A percentile compares a stretch with the other conserved stretches of the same genome.
Evolutionary conservation across 2,113 vertebrate genomes (phyloP).

Genomic region (Himantopus leucocephalus): DNA sequence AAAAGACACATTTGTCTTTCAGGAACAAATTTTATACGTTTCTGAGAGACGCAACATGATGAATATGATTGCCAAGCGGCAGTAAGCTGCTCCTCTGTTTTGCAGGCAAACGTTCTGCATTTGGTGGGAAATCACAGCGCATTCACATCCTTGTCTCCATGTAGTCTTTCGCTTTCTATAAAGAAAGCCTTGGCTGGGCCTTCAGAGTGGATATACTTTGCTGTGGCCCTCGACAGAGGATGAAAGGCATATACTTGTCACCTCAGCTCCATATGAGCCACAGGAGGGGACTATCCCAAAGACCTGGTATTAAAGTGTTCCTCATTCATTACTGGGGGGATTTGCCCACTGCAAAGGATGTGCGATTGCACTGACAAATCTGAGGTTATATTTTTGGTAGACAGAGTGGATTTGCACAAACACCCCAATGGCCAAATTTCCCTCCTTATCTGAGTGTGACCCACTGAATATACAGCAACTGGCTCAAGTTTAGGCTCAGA

Average conservation of each 20-base stretch:
- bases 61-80: background rate
- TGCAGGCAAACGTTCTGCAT: background rate
- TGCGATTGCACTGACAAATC: background rate
- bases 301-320: too few relatives aligned
- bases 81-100: background rate
- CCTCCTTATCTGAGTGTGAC: background rate
- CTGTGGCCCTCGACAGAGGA: background rate
- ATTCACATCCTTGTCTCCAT: background rate
- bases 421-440: background rate
- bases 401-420: background rate
- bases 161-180: background rate
- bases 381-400: background rate
- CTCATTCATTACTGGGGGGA: background rate
- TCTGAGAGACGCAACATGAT: rapidly evolving
- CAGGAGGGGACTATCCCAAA: background rate
- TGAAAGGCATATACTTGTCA: background rate
- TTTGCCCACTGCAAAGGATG: background rate
- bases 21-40: background rate
- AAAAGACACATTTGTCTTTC: background rate
- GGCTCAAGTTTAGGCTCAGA: background rate
- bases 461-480: background rate
- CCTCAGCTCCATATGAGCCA: background rate
- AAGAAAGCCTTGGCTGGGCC: background rate
- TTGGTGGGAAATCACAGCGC: background rate
- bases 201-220: background rate